Base-by-base conservation (phyloP, 2,888 invertebrate genomes). In the Microctonus aethiopoides region DNA sequence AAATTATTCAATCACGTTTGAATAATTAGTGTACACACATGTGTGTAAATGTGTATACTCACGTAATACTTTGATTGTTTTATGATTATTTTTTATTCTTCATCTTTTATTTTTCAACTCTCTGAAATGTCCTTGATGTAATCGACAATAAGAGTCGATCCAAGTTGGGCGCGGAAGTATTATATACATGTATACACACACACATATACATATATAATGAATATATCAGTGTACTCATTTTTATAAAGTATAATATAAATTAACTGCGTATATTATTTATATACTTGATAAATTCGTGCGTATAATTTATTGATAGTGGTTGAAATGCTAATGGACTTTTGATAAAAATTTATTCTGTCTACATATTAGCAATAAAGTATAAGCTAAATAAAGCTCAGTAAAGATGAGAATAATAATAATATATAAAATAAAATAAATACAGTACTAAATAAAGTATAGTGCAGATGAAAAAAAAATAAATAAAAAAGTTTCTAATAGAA, bases 381-480 rank as follows among this genome's bases (percentile, higher is more conserved):
- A n/a, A 6, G 13, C 3, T 1, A 46, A 6, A 46, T 6, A 5
- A n/a, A 46, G 1, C 4, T 13, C 1, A 46, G 7, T 2, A 16
- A 5, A 16, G 16, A 46, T n/a, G 6, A 46, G 16, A 46, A n/a
- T 5, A 46, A 46, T 46, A 4, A 46, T 46, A 46, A 16, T 3
- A 46, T 16, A 9, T 16, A n/a, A 6, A 46, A 46, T n/a, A 46
- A 46, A 6, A 2, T n/a, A 20, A 46, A 46, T n/a, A 46, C 16
- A 39, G 16, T 46, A 1, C 46, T 46, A 7, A 16, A 7, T n/a
- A 6, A 46, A 7, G 1, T 16, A 46, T 46, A 7, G 9, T 39
- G n/a, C 7, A 16, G 32, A 11, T 2, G 32, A 29, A 22, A 16
- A 72, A 72, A 70, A 74, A 72, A 68, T 74, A 69, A 65, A 61